phyloP scores from a whole-genome alignment of 1,140 invertebrate genomes.

The Zaprionus inermis region DNA sequence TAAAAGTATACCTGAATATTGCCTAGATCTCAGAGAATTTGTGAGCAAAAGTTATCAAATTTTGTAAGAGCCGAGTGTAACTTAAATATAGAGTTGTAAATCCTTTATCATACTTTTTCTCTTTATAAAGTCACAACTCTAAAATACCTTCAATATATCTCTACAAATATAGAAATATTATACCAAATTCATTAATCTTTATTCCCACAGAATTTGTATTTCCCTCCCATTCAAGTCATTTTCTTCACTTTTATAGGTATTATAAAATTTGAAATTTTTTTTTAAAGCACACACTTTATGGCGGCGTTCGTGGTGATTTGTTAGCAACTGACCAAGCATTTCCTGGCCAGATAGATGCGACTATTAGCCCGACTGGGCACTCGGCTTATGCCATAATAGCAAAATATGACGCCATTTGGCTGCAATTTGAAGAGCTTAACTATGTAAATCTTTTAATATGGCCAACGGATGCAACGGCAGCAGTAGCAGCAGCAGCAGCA shows the following conservation, averaged over 20 bases:
- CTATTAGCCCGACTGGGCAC: constrained; percentile 19
- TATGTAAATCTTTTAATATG: constrained; percentile 75
- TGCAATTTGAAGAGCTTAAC: constrained; percentile 64
- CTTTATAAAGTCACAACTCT: too few relatives aligned
- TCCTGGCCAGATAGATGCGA: constrained; percentile 2
- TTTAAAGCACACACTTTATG: constrained; percentile 16
- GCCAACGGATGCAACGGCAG: constrained; percentile 54
- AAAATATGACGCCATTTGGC: constrained; percentile 63
- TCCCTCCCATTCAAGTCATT: not conserved
- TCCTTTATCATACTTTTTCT: too few relatives aligned
- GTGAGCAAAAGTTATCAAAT: too few relatives aligned
- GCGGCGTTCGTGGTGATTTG: constrained; percentile 19
- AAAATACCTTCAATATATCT: too few relatives aligned
- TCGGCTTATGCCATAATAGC: constrained; percentile 49
- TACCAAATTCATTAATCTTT: not conserved
- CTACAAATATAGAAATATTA: not conserved
- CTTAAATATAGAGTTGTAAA: too few relatives aligned
- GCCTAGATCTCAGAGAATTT: too few relatives aligned
- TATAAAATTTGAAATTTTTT: not conserved
- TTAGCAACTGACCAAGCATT: constrained; percentile 28
- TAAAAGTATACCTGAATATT: too few relatives aligned
- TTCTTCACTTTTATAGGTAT: not conserved
- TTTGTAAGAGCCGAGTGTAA: too few relatives aligned
- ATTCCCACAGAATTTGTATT: not conserved
- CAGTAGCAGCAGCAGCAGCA: not conserved